Evolutionary conservation across 1,140 invertebrate species (phyloP), one percentile per base, ranked within the genome.

Genomic region (Zaprionus taronus): DNA sequence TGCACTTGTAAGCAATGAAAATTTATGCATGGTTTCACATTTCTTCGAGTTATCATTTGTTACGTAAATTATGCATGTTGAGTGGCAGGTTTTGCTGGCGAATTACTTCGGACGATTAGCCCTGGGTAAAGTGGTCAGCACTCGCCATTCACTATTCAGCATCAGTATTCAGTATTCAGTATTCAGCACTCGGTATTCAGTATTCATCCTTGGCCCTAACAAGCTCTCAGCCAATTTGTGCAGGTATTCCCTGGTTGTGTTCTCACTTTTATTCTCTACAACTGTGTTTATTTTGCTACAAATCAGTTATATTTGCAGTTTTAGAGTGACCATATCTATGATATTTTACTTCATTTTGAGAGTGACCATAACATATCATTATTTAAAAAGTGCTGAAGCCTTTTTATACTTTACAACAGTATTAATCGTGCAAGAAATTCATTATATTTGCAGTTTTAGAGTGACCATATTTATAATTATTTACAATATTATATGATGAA

Each of bases 41-140:
- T 90, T 89, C 85, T 90, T 90, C 86, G 85, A 89, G 85, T 90
- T 89, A 90, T 90, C 85, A 89, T 89, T 89, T 89, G 81, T 90
- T 90, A 89, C 85, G 57, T 89, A 85, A 89, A 89, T 90, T 89
- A 90, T 89, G 83, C 84, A 86, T 85, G 84, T 90, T 89, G 84
- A 90, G 81, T 84, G 83, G 68, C 62, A 83, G 85, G 81, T 90
- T 87, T 84, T 84, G 84, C 36, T 90, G 69, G 71, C 60, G 65
- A 79, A 81, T 84, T 84, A 87, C 83, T 80, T 63, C 65, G 82
- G 83, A 77, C 83, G 81, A 87, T 86, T 86, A 86, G 77, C 80
- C 83, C 69, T 71, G 67, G 80, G 77, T 75, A 71, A 80, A 83
- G 63, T 80, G 83, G 69, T 77, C 83, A 71, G 47, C 67, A 80